Conservation (phyloP, 2,888 invertebrate genomes). For the Endotricha flammealis region DNA sequence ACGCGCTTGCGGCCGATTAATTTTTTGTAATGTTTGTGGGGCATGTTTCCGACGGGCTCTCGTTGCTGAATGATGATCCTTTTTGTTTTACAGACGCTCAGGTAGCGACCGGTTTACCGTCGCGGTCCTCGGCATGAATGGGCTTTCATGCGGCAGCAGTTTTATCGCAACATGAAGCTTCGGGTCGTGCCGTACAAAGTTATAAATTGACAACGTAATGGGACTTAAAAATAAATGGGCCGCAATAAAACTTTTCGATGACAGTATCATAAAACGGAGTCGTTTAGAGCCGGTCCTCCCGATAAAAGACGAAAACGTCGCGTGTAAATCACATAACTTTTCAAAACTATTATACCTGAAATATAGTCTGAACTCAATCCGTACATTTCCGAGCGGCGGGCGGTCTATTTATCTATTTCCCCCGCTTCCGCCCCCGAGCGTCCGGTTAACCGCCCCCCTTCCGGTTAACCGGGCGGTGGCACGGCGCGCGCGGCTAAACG, state of each 20-base stretch:
- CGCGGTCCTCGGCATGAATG: conserved; percentile 34
- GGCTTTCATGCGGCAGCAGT: conserved; percentile 32
- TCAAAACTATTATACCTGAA: conserved; percentile 77
- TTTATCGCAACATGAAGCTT: conserved; percentile 29
- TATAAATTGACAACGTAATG: conserved; percentile 49
- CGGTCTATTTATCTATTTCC: conserved; percentile 79
- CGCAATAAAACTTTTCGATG: conserved; percentile 59
- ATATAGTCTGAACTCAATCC: conserved; percentile 77
- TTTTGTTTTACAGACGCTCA: conserved; percentile 36
- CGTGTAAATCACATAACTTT: conserved; percentile 76
- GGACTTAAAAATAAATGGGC: conserved; percentile 50
- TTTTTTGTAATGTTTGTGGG: conserved; percentile 51
- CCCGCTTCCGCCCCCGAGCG: conserved; percentile 76
- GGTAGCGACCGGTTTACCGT: conserved; percentile 36
- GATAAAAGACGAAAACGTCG: conserved; percentile 70
- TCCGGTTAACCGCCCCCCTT: conserved; percentile 78
- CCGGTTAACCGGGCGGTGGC: conserved; percentile 75
- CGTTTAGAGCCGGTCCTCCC: conserved; percentile 53
- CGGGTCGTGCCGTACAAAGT: conserved; percentile 29
- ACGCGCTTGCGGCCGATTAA: conserved; percentile 54
- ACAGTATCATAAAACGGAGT: conserved; percentile 60
- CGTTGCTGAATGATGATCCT: conserved; percentile 46
- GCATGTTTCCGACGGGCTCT: conserved; percentile 45
- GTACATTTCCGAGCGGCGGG: conserved; percentile 77
- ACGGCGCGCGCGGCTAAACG: conserved; percentile 75